These are phyloP conservation scores for Junonia oenone DNA, from an alignment of 2,888 invertebrate species.

Conservation along the genomic window DNA sequence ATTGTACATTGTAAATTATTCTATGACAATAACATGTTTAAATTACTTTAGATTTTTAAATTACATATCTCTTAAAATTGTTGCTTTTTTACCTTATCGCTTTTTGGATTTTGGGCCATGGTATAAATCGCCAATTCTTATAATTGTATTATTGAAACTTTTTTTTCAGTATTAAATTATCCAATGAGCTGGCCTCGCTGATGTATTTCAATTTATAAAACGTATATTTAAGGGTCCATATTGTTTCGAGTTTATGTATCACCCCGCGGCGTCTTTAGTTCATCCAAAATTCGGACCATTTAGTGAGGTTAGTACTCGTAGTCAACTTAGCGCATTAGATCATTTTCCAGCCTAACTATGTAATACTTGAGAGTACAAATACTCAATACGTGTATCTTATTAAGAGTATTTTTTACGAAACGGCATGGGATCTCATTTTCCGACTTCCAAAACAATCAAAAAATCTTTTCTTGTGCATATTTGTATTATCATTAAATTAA, in stretches of 20 bases:
- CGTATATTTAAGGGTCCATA: conserved; percentile 37
- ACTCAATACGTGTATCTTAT: conserved; percentile 26
- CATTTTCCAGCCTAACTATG: conserved; percentile 52
- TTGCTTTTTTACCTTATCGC: conserved; percentile 31
- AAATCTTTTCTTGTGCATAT: conserved; percentile 14
- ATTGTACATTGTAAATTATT: conserved; percentile 37
- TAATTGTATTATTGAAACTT: conserved; percentile 30
- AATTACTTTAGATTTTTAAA: conserved; percentile 34
- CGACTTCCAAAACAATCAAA: not conserved
- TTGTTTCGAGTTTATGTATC: conserved; percentile 31
- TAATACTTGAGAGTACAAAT: conserved; percentile 58
- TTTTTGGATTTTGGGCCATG: conserved; percentile 59
- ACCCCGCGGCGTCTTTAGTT: conserved; percentile 39
- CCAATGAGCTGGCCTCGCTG: conserved; percentile 53
- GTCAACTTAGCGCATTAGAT: conserved; percentile 52
- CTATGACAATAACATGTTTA: conserved; percentile 46
- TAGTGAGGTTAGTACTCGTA: conserved; percentile 55
- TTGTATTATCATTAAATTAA: conserved; percentile 8
- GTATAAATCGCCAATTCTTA: conserved; percentile 40
- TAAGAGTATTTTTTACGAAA: conserved; percentile 13
- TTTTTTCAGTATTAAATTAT: conserved; percentile 42
- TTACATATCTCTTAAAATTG: conserved; percentile 31
- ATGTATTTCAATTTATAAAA: conserved; percentile 39
- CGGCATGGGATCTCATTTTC: conserved; percentile 9
- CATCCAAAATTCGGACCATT: conserved; percentile 63